A percentile compares a stretch with the other conserved stretches of the same genome.
Conservation (phyloP, 2,888 invertebrate genomes). For the Lepidocyrtoides sp. region DNA sequence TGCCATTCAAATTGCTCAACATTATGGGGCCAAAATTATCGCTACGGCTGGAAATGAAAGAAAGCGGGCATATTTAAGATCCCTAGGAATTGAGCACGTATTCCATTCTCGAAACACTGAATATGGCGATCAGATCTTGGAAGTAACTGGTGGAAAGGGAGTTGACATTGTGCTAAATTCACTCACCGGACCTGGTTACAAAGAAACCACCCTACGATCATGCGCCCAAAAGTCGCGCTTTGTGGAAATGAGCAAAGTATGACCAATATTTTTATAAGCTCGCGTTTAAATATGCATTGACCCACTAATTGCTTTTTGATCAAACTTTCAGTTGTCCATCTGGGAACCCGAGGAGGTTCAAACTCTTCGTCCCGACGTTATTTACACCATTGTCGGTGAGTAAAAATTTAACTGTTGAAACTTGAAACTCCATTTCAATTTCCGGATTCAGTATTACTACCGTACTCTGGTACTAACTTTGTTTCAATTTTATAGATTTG, state of each 20-base stretch:
- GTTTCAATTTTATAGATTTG: too few species aligned
- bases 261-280: too few species aligned
- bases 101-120: constrained; percentile 79
- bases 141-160: constrained; percentile 55
- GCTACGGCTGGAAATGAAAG: constrained; percentile 77
- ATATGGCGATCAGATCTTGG: constrained; percentile 61
- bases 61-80: constrained; percentile 72
- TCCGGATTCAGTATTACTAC: too few species aligned
- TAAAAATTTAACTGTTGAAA: too few species aligned
- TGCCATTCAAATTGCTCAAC: constrained; percentile 75
- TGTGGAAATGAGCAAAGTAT: constrained; percentile 79
- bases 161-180: constrained; percentile 76
- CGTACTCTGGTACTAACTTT: too few species aligned
- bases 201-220: constrained; percentile 66
- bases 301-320: too few species aligned
- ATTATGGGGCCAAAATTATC: constrained; percentile 62
- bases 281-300: too few species aligned
- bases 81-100: constrained; percentile 71
- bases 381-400: constrained; percentile 69
- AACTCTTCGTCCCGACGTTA: constrained; percentile 63
- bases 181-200: constrained; percentile 69
- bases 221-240: constrained; percentile 61
- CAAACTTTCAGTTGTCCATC: too few species aligned
- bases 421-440: too few species aligned
- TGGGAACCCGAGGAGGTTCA: constrained; percentile 73